Base-by-base conservation (phyloP, 2,797 vertebrate species). In the Acomys russatus region DNA sequence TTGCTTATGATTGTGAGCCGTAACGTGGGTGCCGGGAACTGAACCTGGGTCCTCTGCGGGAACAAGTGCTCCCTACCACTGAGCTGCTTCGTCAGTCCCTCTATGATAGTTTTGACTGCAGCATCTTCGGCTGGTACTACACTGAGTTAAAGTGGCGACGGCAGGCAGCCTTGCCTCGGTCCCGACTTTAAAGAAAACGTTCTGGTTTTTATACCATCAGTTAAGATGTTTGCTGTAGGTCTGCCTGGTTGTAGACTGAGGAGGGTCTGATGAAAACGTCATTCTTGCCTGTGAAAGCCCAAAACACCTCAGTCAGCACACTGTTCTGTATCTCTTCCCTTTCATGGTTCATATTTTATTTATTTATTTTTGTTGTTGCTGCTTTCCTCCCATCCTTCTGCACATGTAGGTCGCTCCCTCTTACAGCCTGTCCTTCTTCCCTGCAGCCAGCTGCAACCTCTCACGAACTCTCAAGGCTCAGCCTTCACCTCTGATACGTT, bases 251-350 rank as follows among this genome's bases (percentile, higher is more conserved):
- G 73, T 74, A 35, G 64, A 80, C 64, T 83, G 49, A 59, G 12
- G 49, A 59, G 12, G n/a, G 28, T 76, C 51, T 84, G 38, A 30
- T n/a, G 15, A 88, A 91, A 63, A 77, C 10, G n/a, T 33, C 44
- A 84, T 64, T 91, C 35, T 59, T 96, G 63, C 38, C 44, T 44
- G 61, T 61, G 90, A 80, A 94, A 77, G 88, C 30, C 44, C 59
- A 56, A 61, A 44, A 71, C 56, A 59, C 15, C 56, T 59, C 56
- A 59, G 56, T 44, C 44, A 77, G 90, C 77, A 71, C 33, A 66
- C 28, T 9, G 54, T 54, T 25, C 73, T 86, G 35, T 18, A 54
- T 71, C 70, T 7, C 7, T 71, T 22, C 56, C 18, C 76, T 66
- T 88, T 44, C 44, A 4, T 4, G 44, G 44, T 44, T 44, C 44